Evolutionary conservation across 2,888 invertebrate species (phyloP).

Genomic region (Mesorhabditis belari): DNA sequence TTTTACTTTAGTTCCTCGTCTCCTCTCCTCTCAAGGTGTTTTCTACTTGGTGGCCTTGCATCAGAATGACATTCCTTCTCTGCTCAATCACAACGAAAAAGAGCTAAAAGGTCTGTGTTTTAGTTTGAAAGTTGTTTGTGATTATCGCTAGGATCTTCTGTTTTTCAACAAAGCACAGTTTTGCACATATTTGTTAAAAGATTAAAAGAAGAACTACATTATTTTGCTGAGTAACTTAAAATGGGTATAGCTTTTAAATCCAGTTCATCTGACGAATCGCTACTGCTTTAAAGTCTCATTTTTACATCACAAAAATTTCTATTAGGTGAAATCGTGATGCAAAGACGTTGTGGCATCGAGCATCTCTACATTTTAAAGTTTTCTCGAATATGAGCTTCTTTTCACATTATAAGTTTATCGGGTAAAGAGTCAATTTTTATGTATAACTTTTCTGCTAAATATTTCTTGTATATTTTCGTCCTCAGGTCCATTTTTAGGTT

Average conservation of each 20-base stretch:
- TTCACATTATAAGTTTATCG: no score
- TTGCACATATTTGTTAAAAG: no score
- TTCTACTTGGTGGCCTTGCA: slow-evolving; percentile 81
- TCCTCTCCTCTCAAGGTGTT: slow-evolving; percentile 52
- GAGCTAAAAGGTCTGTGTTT: slow-evolving; percentile 3
- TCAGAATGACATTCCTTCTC: slow-evolving; percentile 71
- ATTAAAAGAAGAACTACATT: no score
- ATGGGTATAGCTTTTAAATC: no score
- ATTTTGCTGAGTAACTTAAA: no score
- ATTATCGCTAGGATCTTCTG: no score
- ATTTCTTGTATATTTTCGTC: no score
- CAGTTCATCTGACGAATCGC: background rate
- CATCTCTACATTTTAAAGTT: slow-evolving; percentile 75
- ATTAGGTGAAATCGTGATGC: slow-evolving; percentile 62
- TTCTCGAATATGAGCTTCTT: slow-evolving; percentile 2
- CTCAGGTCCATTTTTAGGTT: no score
- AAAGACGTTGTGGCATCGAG: slow-evolving; percentile 78
- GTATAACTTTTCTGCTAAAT: no score
- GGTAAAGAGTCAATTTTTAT: no score
- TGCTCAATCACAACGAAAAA: slow-evolving; percentile 35
- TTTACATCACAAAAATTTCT: background rate
- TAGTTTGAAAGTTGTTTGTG: slow-evolving; percentile 5
- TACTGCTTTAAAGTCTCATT: background rate
- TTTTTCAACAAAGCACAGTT: no score
- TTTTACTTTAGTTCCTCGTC: slow-evolving; percentile 9